Percentiles rank a stretch among this genome's conserved stretches.
Evolutionary conservation across 2,797 vertebrate genomes (phyloP).

Genomic region (Molossus alvarezi): DNA sequence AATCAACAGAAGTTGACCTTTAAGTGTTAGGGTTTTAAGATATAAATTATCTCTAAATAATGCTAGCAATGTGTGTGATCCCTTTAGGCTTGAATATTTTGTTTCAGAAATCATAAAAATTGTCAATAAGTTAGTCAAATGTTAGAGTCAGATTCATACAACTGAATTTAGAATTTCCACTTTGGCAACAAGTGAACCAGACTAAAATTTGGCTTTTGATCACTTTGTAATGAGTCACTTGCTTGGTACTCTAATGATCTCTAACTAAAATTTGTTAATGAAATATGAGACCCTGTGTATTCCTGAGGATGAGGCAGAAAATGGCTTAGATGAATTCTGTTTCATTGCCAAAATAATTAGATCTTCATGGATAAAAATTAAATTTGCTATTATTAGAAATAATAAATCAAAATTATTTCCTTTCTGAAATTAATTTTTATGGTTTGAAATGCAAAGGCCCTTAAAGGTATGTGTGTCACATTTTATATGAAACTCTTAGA

Average conservation of each 20-base stretch:
- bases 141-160: constrained; percentile 64
- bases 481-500: constrained; percentile 28
- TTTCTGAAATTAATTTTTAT: constrained; percentile 68
- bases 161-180: constrained; percentile 62
- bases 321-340: constrained; percentile 52
- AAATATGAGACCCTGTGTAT: neutral
- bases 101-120: constrained; percentile 68
- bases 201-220: constrained; percentile 66
- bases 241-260: constrained; percentile 18
- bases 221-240: constrained; percentile 65
- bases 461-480: neutral
- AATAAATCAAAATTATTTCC: constrained; percentile 46
- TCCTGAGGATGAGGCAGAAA: constrained; percentile 12
- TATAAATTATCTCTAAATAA: constrained; percentile 47
- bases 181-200: constrained; percentile 68
- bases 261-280: constrained; percentile 64
- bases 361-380: constrained; percentile 21
- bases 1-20: constrained; percentile 25
- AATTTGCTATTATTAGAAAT: constrained; percentile 29
- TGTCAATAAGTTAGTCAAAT: constrained; percentile 61
- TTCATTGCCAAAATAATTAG: constrained; percentile 63
- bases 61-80: neutral
- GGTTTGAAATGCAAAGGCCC: neutral
- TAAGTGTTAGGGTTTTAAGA: constrained; percentile 40
- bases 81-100: constrained; percentile 58